Evolutionary conservation across 2,888 invertebrate species (phyloP), one percentile per base, ranked within the genome.

Genomic region (Crocallis elinguaria): DNA sequence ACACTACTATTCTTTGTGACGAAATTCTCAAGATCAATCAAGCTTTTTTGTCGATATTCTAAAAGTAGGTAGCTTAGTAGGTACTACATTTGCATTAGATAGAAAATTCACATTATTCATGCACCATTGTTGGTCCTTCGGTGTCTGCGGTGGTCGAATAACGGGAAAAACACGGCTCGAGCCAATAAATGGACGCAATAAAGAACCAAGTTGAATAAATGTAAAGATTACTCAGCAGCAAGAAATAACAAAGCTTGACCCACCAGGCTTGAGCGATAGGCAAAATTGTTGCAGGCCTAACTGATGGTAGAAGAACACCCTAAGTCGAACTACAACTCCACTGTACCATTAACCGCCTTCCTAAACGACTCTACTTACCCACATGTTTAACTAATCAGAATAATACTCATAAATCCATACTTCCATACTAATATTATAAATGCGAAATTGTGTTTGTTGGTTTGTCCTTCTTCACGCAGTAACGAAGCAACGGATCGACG

Each of bases 101-200:
- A 69, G 57, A 68, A 72, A 69, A 64, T 71, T 71, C 66, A 56
- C 71, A 11, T 49, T 66, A 72, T 76, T 77, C 71, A 73, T 57
- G 71, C 72, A 63, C 48, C 55, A 49, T 56, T 53, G 44, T 45
- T 50, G 41, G 48, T 58, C 45, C 53, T 43, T 66, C 57, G 50
- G 64, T 59, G 62, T 60, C 65, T 58, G 67, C 60, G 62, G 45
- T 65, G 68, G 64, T 64, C 56, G 64, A 66, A 69, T 76, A 74
- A 74, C 70, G 69, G 75, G 73, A 75, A 76, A 82, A 76, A 72
- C 74, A 75, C 67, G 72, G 69, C 68, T 69, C 62, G 63, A 54
- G 61, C 62, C 71, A 74, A 74, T 71, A 78, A 79, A 82, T 77
- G 71, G 61, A 55, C 54, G 69, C 62, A 71, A 72, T 77, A 77